Evolutionary conservation across 2,113 vertebrate genomes (phyloP), one percentile per base, ranked within the genome.

Genomic region (Tenrec ecaudatus): DNA sequence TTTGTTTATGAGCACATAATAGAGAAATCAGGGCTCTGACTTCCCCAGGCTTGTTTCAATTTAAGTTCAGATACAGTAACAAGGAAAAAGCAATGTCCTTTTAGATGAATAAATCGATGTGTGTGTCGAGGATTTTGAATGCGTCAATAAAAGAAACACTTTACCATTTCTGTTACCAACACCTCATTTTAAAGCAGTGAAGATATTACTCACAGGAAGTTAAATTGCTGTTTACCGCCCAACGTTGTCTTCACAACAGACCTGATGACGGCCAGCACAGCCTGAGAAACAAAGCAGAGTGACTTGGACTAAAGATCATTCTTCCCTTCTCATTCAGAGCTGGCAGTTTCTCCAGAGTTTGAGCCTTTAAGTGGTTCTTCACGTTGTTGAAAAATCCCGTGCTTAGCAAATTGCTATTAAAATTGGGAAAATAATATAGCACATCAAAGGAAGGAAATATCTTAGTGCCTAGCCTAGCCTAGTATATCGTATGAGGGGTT

Each of bases 161-260:
- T 91, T 88, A 36, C 29, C 75, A 29, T 90, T 88, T 82, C 31
- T 53, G 62, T 92, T 91, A 84, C 31, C 60, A 73, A 68, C 79
- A 81, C 88, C 81, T 96, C 53, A 80, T 68, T 81, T 80, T 78
- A 47, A 92, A 91, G 71, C 92, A 84, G 93, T 86, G 60, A 77
- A 87, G 84, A 57, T 16, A 23, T 90, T 76, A 88, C n/a, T 79
- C 60, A 80, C 38, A 86, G 82, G 40, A 77, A 58, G 57, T 79
- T 69, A 40, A 22, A 40, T 23, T 79, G 31, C 43, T 20, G 7
- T 53, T 90, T 77, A 38, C 77, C 16, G 60, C 79, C 60, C 73
- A 36, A 71, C 78, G 88, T 40, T 62, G 60, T 53, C 47, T 53
- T 53, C 47, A 53, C 2, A 5, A 53, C 47, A 53, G 47, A 53